A percentile compares a stretch with the other conserved stretches of the same genome.
phyloP scores from a whole-genome alignment of 2,888 invertebrate species.

The Microdon myrmicae region DNA sequence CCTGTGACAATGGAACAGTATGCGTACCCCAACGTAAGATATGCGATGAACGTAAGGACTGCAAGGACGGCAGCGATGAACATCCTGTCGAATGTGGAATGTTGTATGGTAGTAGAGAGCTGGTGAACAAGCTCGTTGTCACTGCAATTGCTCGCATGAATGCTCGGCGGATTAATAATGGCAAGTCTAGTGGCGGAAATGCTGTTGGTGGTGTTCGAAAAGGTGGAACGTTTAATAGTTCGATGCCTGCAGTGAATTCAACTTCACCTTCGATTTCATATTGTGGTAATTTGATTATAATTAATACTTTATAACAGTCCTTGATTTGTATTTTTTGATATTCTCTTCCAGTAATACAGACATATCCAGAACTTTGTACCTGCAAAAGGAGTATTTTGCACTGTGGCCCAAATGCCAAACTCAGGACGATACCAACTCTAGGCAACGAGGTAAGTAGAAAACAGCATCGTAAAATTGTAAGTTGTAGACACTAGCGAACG shows the following conservation, averaged over 20 bases:
- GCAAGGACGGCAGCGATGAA: slow-evolving; percentile 68
- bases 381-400: slow-evolving; percentile 59
- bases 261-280: slow-evolving; percentile 13
- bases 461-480: too few species aligned
- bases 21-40: slow-evolving; percentile 70
- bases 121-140: slow-evolving; percentile 62
- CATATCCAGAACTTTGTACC: slow-evolving; percentile 63
- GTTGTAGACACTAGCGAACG: too few species aligned
- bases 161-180: slow-evolving; percentile 18
- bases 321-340: slow-evolving; percentile 3
- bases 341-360: slow-evolving; percentile 59
- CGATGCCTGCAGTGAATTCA: slow-evolving; percentile 17
- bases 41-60: slow-evolving; percentile 69
- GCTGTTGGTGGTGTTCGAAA: slow-evolving; percentile 54
- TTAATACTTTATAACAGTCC: slow-evolving; percentile 3
- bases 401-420: slow-evolving; percentile 58
- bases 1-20: slow-evolving; percentile 68
- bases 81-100: slow-evolving; percentile 66
- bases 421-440: slow-evolving; percentile 57
- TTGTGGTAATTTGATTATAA: slow-evolving; percentile 1
- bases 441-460: slow-evolving; percentile 57
- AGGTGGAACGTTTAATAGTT: slow-evolving; percentile 20
- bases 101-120: slow-evolving; percentile 64
- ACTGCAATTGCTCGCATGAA: slow-evolving; percentile 57
- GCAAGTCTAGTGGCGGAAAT: slow-evolving; percentile 1